Conservation (phyloP, 2,113 vertebrate genomes). For the Microcebus jonahi region DNA sequence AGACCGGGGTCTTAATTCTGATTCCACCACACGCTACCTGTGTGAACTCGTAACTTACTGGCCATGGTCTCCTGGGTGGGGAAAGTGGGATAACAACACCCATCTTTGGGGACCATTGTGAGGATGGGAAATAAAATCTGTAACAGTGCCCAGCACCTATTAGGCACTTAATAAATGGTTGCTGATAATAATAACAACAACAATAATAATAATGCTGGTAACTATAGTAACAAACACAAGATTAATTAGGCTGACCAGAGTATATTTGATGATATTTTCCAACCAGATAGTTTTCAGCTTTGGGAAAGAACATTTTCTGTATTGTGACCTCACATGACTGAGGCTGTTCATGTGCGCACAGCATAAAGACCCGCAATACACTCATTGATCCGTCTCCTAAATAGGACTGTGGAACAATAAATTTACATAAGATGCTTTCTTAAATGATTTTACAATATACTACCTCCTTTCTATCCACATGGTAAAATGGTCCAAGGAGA, state of each 20-base stretch:
- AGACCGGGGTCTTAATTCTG: not conserved
- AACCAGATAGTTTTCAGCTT: not conserved
- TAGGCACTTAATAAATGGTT: not conserved
- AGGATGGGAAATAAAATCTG: slow-evolving; percentile 25
- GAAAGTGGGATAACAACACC: not conserved
- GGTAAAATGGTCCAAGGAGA: not conserved
- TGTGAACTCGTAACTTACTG: not conserved
- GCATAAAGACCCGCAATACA: not conserved
- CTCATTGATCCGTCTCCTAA: not conserved
- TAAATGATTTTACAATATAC: not conserved
- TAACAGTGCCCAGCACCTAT: not conserved
- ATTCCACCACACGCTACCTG: not conserved
- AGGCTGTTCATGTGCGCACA: not conserved
- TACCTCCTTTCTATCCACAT: not conserved
- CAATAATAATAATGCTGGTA: not conserved
- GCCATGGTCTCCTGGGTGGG: not conserved
- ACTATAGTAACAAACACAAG: not conserved
- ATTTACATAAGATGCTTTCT: not conserved
- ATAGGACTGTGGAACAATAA: not conserved
- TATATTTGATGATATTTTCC: not conserved
- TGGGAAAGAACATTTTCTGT: not conserved
- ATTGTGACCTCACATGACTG: not conserved
- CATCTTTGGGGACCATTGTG: not conserved
- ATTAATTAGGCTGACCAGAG: not conserved
- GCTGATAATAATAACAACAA: not conserved